Conservation (phyloP, 1,140 invertebrate species). For the Cotesia typhae region DNA sequence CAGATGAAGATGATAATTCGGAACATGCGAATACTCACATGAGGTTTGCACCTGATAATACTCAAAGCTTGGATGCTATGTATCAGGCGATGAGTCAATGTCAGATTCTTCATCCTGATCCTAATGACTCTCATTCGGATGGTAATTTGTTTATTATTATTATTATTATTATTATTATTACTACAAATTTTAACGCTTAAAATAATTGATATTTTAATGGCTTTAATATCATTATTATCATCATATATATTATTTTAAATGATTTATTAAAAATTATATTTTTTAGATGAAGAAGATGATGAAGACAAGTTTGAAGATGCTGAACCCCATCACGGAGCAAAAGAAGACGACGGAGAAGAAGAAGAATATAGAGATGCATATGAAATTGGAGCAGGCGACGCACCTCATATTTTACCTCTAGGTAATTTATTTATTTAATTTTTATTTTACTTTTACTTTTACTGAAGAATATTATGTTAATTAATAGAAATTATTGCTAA, state of each 20-base stretch:
- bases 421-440: conserved; percentile 46
- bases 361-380: conserved; percentile 49
- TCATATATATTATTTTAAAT: no score
- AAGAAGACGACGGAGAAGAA: conserved; percentile 42
- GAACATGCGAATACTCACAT: conserved; percentile 70
- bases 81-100: conserved; percentile 77
- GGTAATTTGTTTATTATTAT: conserved; percentile 46
- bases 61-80: conserved; percentile 69
- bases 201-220: conserved; percentile 1
- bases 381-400: conserved; percentile 55
- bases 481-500: neutral
- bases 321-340: conserved; percentile 42
- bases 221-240: neutral
- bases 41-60: conserved; percentile 74
- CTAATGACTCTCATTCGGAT: conserved; percentile 68
- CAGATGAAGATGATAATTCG: conserved; percentile 65
- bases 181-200: neutral
- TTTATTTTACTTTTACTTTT: neutral
- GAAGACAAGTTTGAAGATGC: conserved; percentile 67
- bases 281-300: conserved; percentile 46
- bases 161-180: conserved; percentile 20
- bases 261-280: no score
- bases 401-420: conserved; percentile 54
- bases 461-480: conserved; percentile 13
- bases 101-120: conserved; percentile 75